Conservation (phyloP, 1,140 invertebrate species). For the Scaptomyza hsui region DNA sequence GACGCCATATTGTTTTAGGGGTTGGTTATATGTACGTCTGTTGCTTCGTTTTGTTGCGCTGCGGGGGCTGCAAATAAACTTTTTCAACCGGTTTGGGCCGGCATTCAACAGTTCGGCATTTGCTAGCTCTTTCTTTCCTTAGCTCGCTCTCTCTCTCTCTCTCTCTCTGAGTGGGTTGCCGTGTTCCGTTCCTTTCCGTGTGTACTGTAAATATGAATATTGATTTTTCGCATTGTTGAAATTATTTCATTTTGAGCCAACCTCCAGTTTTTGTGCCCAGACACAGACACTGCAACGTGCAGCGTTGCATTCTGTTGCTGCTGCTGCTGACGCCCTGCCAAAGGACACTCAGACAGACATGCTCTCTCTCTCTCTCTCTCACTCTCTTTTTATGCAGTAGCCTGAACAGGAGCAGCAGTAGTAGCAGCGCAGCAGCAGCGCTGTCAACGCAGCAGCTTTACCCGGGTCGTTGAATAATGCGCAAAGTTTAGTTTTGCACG, state of each 20-base stretch:
- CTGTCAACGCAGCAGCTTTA: slow-evolving; percentile 63
- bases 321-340: slow-evolving; percentile 3
- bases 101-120: slow-evolving; percentile 81
- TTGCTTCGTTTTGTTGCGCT: slow-evolving; percentile 13
- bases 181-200: slow-evolving; percentile 15
- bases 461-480: slow-evolving; percentile 81
- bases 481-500: slow-evolving; percentile 81
- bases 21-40: slow-evolving; percentile 55
- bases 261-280: background rate
- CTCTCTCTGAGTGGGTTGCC: background rate
- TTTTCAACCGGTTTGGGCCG: slow-evolving; percentile 52
- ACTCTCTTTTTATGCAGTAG: too few species aligned
- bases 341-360: slow-evolving; percentile 25
- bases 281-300: slow-evolving; percentile 17
- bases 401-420: background rate
- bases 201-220: slow-evolving; percentile 69
- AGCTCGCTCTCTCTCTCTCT: slow-evolving; percentile 20
- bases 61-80: slow-evolving; percentile 31
- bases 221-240: slow-evolving; percentile 67
- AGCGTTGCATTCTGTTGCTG: slow-evolving; percentile 47
- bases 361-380: background rate
- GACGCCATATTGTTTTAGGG: slow-evolving; percentile 78
- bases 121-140: slow-evolving; percentile 27
- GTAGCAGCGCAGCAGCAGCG: slow-evolving; percentile 7
- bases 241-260: slow-evolving; percentile 33